Conservation (phyloP, 1,140 invertebrate genomes). For the Drosophila sechellia region DNA sequence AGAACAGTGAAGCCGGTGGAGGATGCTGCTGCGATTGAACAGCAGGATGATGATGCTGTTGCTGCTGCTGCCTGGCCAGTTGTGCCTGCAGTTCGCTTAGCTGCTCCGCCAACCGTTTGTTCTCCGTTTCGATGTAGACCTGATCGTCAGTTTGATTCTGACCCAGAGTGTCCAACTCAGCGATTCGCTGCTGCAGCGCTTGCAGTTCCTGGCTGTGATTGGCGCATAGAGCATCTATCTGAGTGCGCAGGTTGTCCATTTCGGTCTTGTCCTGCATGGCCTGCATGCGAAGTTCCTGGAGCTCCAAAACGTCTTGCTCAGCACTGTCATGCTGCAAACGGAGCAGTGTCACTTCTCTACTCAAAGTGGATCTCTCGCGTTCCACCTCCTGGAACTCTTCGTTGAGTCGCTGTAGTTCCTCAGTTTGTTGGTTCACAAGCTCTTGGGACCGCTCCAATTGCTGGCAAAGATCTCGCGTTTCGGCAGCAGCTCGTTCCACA, state of each 20-base stretch:
- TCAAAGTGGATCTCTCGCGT: constrained; percentile 56
- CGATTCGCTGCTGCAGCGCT: constrained; percentile 70
- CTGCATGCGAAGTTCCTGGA: constrained; percentile 83
- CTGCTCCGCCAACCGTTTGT: constrained; percentile 74
- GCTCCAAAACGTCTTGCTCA: constrained; percentile 75
- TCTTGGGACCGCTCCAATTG: constrained; percentile 85
- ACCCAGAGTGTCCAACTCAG: constrained; percentile 75
- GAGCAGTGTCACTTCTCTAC: constrained; percentile 69
- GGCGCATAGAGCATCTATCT: constrained; percentile 70
- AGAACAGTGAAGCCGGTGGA: constrained; percentile 68
- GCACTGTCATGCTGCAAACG: constrained; percentile 79
- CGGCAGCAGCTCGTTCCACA: constrained; percentile 86
- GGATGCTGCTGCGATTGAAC: not conserved
- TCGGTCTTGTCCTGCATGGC: constrained; percentile 80
- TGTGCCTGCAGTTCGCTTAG: constrained; percentile 71
- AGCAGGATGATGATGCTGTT: constrained; percentile 1
- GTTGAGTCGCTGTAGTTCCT: constrained; percentile 85
- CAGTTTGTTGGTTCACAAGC: constrained; percentile 85
- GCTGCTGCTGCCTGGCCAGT: constrained; percentile 49
- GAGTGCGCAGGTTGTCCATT: constrained; percentile 76
- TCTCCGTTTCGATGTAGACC: constrained; percentile 82
- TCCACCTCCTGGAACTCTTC: constrained; percentile 79
- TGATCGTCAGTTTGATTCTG: constrained; percentile 84
- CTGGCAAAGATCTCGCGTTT: constrained; percentile 85
- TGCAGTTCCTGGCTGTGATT: constrained; percentile 78